Percentiles rank a stretch among this genome's conserved stretches.
Conservation (phyloP, 2,113 vertebrate species). For the Glaucidium brasilianum region DNA sequence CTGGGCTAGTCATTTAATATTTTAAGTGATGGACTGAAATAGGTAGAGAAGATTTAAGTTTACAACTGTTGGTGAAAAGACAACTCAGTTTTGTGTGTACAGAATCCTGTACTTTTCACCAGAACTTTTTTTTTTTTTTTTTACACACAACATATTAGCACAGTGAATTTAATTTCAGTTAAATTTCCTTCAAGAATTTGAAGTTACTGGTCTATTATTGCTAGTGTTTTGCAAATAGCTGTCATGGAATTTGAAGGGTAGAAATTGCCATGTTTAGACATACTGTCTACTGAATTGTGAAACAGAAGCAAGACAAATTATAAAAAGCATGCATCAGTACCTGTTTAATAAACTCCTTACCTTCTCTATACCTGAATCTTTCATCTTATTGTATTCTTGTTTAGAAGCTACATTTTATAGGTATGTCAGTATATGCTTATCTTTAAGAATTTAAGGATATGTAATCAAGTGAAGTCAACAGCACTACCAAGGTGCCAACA, state of each 20-base stretch:
- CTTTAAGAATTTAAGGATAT: not conserved
- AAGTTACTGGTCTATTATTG: not conserved
- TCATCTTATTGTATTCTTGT: not conserved
- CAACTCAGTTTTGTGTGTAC: not conserved
- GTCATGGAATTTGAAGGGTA: not conserved
- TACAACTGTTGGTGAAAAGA: not conserved
- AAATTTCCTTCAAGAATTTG: not conserved
- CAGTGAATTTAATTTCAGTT: not conserved
- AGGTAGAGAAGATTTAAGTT: not conserved
- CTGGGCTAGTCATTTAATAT: not conserved
- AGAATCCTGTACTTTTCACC: not conserved
- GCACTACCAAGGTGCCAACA: not conserved
- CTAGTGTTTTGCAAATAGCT: not conserved
- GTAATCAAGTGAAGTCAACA: not conserved
- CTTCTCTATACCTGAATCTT: not conserved
- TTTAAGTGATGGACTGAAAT: not conserved
- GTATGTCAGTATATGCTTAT: not conserved
- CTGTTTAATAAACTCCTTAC: not conserved
- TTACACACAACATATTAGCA: not conserved
- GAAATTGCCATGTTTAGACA: not conserved
- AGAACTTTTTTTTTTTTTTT: not conserved
- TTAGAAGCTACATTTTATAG: not conserved
- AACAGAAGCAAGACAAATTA: not conserved
- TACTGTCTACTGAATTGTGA: not conserved
- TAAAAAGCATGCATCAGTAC: not conserved